phyloP scores from a whole-genome alignment of 2,113 vertebrate genomes.

The Oncorhynchus clarkii region DNA sequence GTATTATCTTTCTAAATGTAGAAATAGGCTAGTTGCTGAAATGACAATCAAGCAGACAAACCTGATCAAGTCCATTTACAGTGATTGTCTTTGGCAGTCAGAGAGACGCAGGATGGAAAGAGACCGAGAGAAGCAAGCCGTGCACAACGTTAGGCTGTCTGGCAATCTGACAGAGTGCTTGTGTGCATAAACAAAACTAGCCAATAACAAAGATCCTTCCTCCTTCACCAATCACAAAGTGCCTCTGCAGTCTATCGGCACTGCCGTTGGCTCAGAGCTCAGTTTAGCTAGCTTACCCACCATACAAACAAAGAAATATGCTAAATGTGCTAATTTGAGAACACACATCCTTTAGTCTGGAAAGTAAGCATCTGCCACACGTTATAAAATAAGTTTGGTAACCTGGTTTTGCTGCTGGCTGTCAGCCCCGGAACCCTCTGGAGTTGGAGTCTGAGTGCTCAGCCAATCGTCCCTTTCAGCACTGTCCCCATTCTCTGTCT shows the following conservation, averaged over 20 bases:
- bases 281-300: background rate
- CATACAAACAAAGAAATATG: background rate
- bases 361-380: no score
- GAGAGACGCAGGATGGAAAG: background rate
- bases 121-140: background rate
- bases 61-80: slow-evolving; percentile 52
- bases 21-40: background rate
- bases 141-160: background rate
- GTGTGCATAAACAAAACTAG: slow-evolving; percentile 8
- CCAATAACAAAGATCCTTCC: slow-evolving; percentile 3
- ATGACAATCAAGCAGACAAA: slow-evolving; percentile 21
- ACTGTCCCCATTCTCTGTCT: slow-evolving; percentile 58
- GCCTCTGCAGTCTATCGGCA: background rate
- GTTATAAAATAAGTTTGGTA: background rate
- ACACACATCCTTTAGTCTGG: background rate
- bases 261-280: background rate
- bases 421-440: slow-evolving; percentile 60
- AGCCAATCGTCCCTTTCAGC: slow-evolving; percentile 64
- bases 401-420: slow-evolving; percentile 13
- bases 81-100: slow-evolving; percentile 1
- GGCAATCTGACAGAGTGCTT: slow-evolving; percentile 1
- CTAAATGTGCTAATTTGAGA: background rate
- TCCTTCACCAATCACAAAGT: background rate
- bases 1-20: background rate
- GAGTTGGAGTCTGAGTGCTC: slow-evolving; percentile 60